Percentiles rank a stretch among this genome's conserved stretches.
Evolutionary conservation across 92 coral and sea anemone species (phyloP).

Genomic region (Nematostella vectensis): DNA sequence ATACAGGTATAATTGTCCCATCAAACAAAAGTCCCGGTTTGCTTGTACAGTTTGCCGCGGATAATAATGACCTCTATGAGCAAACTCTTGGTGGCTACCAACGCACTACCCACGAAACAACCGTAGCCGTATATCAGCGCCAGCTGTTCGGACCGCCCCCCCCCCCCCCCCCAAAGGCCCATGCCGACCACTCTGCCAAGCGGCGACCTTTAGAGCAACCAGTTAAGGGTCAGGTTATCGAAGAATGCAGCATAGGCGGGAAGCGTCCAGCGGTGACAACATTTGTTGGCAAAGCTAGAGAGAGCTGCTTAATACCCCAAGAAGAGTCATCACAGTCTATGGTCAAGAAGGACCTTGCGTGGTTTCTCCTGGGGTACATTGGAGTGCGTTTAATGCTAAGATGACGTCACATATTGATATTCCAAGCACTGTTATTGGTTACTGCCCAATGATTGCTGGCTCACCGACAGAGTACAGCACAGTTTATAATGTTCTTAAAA

Average conservation of each 20-base stretch:
- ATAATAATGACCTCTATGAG: conserved; percentile 29
- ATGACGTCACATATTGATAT: conserved; percentile 14
- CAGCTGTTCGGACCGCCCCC: conserved; percentile 14
- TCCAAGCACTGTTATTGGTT: conserved; percentile 37
- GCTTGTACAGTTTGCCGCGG: conserved; percentile 31
- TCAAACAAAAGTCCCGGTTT: conserved; percentile 23
- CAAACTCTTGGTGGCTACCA: conserved; percentile 35
- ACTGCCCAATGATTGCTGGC: conserved; percentile 59
- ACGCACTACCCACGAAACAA: conserved; percentile 30
- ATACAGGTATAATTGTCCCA: conserved; percentile 17
- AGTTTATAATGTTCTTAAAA: conserved; percentile 31
- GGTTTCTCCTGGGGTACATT: conserved; percentile 27
- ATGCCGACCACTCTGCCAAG: conserved; percentile 13
- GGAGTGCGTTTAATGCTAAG: conserved; percentile 52
- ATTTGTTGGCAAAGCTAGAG: conserved; percentile 13
- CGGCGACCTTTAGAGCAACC: conserved; percentile 10
- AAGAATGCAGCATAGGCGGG: conserved; percentile 29
- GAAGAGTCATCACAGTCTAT: conserved; percentile 1
- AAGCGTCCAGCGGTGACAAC: conserved; percentile 34
- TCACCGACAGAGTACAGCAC: conserved; percentile 53
- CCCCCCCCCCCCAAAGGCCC: conserved; percentile 10
- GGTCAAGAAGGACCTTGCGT: conserved; percentile 19
- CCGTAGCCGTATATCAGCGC: conserved; percentile 11
- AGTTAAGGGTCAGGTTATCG: conserved; percentile 3
- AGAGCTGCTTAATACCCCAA: not conserved